These are phyloP conservation scores for Oreochromis grahami DNA, from an alignment of 2,797 vertebrate genomes.

Conservation along the genomic window DNA sequence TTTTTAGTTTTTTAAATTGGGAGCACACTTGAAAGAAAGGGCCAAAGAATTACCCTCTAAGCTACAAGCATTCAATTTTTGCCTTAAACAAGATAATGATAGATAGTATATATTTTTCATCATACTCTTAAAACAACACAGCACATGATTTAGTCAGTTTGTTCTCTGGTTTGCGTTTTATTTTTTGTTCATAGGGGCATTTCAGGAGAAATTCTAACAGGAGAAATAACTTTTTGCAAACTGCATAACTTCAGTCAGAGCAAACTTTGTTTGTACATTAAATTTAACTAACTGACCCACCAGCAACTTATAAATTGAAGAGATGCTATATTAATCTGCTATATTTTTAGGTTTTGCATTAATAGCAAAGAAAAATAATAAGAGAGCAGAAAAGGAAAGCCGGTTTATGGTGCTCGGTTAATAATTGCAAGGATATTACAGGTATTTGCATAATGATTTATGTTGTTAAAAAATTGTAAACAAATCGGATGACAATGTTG, in stretches of 20 bases:
- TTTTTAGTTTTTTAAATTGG: not conserved
- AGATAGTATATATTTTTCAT: not conserved
- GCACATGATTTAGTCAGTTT: not conserved
- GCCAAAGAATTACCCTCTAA: not conserved
- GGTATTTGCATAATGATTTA: not conserved
- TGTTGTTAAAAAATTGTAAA: not conserved
- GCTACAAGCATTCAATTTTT: not conserved
- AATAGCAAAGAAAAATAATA: not conserved
- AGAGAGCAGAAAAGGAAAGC: not conserved
- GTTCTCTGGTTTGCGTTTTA: not conserved
- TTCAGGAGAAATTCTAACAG: too few species aligned
- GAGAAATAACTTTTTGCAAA: not conserved
- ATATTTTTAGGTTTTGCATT: not conserved
- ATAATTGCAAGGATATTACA: not conserved
- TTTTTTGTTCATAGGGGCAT: not conserved
- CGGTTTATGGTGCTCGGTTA: not conserved
- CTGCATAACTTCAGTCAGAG: not conserved
- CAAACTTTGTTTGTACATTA: not conserved
- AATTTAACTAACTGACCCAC: not conserved
- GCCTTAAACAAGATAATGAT: not conserved
- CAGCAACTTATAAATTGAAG: not conserved
- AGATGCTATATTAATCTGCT: not conserved
- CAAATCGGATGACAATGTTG: not conserved
- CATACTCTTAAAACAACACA: not conserved
- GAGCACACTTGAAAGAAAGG: not conserved